phyloP scores from a whole-genome alignment of 2,113 vertebrate species.

The Campylomormyrus tamandua region DNA sequence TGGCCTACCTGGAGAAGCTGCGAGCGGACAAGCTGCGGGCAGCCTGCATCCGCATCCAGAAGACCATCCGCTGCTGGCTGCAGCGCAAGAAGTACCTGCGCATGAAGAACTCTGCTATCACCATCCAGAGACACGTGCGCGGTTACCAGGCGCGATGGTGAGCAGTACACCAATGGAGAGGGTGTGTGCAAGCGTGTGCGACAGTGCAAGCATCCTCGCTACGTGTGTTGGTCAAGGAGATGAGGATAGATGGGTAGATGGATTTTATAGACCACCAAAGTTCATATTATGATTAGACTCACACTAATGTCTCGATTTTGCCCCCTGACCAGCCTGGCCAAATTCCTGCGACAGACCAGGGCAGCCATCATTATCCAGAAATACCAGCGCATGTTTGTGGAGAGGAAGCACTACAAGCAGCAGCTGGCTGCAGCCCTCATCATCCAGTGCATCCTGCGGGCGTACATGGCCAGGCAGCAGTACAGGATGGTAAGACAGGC shows the following conservation, averaged over 20 bases:
- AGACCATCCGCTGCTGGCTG: slow-evolving; percentile 92
- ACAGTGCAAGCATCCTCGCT: neutral
- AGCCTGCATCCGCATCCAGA: slow-evolving; percentile 96
- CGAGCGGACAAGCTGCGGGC: slow-evolving; percentile 87
- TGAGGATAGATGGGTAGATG: neutral
- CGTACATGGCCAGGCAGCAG: slow-evolving; percentile 68
- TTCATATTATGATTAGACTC: neutral
- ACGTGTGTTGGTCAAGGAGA: neutral
- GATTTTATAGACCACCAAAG: neutral
- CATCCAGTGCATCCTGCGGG: slow-evolving; percentile 75
- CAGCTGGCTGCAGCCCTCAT: slow-evolving; percentile 63
- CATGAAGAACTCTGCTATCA: slow-evolving; percentile 76
- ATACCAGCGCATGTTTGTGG: slow-evolving; percentile 73
- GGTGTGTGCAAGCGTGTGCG: neutral
- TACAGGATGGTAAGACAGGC: slow-evolving; percentile 74
- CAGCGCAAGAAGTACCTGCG: slow-evolving; percentile 88
- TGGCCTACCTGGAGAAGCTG: slow-evolving; percentile 93
- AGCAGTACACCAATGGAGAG: slow-evolving; percentile 34
- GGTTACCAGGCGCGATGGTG: slow-evolving; percentile 94
- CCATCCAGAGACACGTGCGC: slow-evolving; percentile 84
- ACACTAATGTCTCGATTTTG: neutral
- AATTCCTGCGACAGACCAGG: slow-evolving; percentile 71
- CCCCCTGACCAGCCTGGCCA: slow-evolving; percentile 62
- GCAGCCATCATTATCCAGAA: slow-evolving; percentile 79
- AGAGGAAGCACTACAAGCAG: slow-evolving; percentile 58